phyloP scores from a whole-genome alignment of 2,888 invertebrate genomes.

The Phorcus lineatus region DNA sequence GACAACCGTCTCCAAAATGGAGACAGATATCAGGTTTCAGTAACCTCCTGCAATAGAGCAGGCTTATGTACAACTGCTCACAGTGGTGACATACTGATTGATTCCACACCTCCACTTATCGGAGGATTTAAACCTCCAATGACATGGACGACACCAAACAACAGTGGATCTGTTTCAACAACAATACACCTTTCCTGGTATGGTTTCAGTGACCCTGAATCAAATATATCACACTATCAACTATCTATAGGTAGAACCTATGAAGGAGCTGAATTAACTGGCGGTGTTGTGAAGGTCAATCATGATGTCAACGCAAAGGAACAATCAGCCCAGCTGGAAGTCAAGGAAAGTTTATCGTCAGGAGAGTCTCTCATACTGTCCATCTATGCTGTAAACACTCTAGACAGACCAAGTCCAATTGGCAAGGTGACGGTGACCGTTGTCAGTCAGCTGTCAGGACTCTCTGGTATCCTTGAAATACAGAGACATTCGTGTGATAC shows the following conservation, averaged over 20 bases:
- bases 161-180: background rate
- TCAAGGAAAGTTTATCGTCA: background rate
- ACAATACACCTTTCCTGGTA: constrained; percentile 3
- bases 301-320: background rate
- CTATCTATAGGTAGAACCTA: background rate
- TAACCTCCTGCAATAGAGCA: constrained; percentile 27
- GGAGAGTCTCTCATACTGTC: constrained; percentile 35
- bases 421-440: constrained; percentile 38
- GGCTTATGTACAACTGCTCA: constrained; percentile 20
- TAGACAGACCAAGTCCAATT: constrained; percentile 30
- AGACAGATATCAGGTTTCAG: background rate
- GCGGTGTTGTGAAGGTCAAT: background rate
- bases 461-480: constrained; percentile 3
- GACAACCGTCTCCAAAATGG: constrained; percentile 33
- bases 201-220: constrained; percentile 14
- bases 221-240: background rate
- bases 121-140: constrained; percentile 48
- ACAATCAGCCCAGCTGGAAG: constrained; percentile 1
- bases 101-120: constrained; percentile 28
- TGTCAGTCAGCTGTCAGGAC: background rate
- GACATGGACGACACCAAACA: constrained; percentile 6
- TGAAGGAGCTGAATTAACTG: background rate
- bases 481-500: constrained; percentile 27
- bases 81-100: constrained; percentile 15
- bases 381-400: constrained; percentile 8